Percentiles rank a stretch among this genome's conserved stretches.
These are phyloP conservation scores for Anguilla japonica DNA, from an alignment of 2,113 vertebrate genomes.

Conservation along the genomic window DNA sequence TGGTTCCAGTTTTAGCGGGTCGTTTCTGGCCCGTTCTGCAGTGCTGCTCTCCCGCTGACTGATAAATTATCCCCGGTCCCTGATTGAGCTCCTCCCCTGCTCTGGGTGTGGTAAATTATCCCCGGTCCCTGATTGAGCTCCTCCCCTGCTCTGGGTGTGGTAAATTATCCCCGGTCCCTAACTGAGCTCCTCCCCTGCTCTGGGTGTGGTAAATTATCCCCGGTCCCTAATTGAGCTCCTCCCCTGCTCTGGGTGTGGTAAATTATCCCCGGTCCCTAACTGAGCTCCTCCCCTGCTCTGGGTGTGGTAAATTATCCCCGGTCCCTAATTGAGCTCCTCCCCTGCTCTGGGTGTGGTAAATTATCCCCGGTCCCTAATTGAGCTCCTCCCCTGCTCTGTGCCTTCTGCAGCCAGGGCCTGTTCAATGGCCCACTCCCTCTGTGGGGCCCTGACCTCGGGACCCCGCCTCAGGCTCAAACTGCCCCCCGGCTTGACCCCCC, in stretches of 20 bases:
- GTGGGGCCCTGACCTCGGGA: conserved; percentile 28
- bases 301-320: conserved; percentile 1
- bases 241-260: too few species aligned
- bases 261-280: too few species aligned
- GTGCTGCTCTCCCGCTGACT: too few species aligned
- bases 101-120: too few species aligned
- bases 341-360: neutral
- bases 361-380: conserved; percentile 23
- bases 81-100: neutral
- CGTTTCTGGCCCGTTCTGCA: too few species aligned
- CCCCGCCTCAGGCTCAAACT: conserved; percentile 30
- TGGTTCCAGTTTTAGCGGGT: too few species aligned
- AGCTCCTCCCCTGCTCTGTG: conserved; percentile 7
- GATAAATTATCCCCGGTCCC: neutral
- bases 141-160: too few species aligned
- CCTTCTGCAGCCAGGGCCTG: neutral
- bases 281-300: neutral
- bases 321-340: conserved; percentile 15
- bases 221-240: too few species aligned
- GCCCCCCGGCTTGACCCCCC: conserved; percentile 30
- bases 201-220: too few species aligned
- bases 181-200: too few species aligned
- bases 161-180: too few species aligned
- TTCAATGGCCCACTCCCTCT: conserved; percentile 11
- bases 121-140: too few species aligned